phyloP scores from a whole-genome alignment of 2,888 invertebrate genomes.

The Platycnemis pennipes region DNA sequence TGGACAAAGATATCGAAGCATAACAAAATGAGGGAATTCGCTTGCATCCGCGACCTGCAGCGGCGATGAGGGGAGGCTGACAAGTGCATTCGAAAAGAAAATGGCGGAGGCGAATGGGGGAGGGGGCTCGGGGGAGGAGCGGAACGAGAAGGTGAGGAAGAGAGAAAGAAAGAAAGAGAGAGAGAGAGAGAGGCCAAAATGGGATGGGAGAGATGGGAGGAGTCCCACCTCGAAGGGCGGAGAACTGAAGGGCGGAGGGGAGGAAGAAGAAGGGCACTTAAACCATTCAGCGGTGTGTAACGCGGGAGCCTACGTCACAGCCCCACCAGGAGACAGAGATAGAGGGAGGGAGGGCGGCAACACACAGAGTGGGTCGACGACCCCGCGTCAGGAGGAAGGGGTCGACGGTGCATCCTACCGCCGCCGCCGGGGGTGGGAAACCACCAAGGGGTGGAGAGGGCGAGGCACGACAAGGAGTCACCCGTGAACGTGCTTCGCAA shows the following conservation, averaged over 20 bases:
- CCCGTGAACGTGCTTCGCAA: too few species aligned
- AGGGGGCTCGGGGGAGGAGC: background rate
- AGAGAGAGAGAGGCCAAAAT: background rate
- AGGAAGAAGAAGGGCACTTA: slow-evolving; percentile 33
- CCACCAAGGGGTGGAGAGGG: background rate
- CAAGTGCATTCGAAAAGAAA: slow-evolving; percentile 11
- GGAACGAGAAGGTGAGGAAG: background rate
- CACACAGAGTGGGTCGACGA: background rate
- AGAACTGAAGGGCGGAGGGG: background rate
- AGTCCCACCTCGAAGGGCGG: slow-evolving; percentile 7
- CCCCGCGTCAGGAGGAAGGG: background rate
- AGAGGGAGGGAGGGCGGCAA: background rate
- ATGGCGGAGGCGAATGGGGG: background rate
- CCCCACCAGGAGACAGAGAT: background rate
- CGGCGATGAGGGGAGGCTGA: background rate
- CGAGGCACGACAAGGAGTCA: background rate
- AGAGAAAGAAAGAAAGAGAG: background rate
- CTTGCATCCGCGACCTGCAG: background rate
- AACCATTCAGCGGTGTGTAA: slow-evolving; percentile 58
- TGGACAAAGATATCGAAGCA: background rate
- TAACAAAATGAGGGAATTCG: background rate
- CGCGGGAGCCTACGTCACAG: slow-evolving; percentile 50
- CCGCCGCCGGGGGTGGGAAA: background rate
- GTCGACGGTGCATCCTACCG: background rate
- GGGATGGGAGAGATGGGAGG: slow-evolving; percentile 17